Conservation (phyloP, 2,113 vertebrate species). For the Halichoerus grypus region DNA sequence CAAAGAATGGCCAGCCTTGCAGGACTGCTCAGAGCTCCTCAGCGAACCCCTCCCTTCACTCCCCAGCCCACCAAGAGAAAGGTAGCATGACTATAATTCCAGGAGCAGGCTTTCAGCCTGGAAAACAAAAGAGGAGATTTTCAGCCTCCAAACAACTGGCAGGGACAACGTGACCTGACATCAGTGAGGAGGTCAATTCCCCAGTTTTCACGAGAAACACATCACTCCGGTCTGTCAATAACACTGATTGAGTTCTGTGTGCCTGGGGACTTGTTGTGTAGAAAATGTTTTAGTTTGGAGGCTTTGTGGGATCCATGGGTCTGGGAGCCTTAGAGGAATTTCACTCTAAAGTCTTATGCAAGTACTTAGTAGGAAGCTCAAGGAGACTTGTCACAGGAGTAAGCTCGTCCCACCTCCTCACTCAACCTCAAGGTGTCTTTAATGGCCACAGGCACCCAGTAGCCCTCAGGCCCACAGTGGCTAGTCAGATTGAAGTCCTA, state of each 20-base stretch:
- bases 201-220: background rate
- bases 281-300: background rate
- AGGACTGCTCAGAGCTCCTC: background rate
- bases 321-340: background rate
- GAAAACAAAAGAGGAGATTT: background rate
- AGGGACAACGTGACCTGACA: background rate
- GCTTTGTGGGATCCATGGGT: background rate
- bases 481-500: background rate
- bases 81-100: background rate
- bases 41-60: background rate
- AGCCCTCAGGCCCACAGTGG: background rate
- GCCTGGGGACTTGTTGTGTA: background rate
- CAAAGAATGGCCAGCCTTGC: background rate
- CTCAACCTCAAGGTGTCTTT: background rate
- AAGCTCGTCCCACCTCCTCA: background rate
- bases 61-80: background rate
- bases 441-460: background rate
- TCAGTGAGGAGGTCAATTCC: background rate
- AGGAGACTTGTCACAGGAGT: background rate
- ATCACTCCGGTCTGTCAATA: background rate
- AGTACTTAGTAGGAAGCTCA: background rate
- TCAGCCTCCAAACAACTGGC: background rate
- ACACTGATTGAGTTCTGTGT: background rate
- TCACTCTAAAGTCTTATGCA: background rate
- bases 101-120: background rate